Evolutionary conservation across 2,113 vertebrate species (phyloP).

Genomic region (Pitta sordida): DNA sequence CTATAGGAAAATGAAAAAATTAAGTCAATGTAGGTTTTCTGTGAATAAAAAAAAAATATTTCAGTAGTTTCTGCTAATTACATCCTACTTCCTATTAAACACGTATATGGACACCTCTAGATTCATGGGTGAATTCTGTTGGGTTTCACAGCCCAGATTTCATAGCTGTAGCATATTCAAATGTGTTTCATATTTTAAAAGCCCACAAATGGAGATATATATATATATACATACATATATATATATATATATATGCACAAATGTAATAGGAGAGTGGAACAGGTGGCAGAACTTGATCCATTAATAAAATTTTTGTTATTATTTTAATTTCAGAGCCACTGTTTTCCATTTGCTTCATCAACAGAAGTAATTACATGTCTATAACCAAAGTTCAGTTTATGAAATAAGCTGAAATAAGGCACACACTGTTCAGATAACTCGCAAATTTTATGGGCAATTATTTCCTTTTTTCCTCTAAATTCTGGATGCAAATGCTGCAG

Average conservation of each 20-base stretch:
- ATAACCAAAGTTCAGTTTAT: neutral
- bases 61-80: neutral
- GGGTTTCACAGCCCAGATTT: neutral
- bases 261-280: neutral
- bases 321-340: neutral
- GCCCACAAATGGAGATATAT: neutral
- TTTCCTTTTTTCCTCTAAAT: neutral
- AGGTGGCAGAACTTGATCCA: neutral
- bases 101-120: neutral
- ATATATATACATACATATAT: too few relatives aligned
- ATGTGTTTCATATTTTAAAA: neutral
- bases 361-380: neutral
- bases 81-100: neutral
- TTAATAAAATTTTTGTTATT: neutral
- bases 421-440: neutral
- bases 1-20: neutral
- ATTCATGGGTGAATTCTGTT: neutral
- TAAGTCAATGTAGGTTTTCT: neutral
- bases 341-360: neutral
- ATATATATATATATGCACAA: neutral
- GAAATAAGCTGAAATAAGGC: neutral
- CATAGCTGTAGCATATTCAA: neutral
- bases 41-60: rapidly evolving
- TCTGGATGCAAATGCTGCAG: neutral
- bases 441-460: neutral